phyloP scores from a whole-genome alignment of 2,797 vertebrate genomes.

The Distichodus sexfasciatus region DNA sequence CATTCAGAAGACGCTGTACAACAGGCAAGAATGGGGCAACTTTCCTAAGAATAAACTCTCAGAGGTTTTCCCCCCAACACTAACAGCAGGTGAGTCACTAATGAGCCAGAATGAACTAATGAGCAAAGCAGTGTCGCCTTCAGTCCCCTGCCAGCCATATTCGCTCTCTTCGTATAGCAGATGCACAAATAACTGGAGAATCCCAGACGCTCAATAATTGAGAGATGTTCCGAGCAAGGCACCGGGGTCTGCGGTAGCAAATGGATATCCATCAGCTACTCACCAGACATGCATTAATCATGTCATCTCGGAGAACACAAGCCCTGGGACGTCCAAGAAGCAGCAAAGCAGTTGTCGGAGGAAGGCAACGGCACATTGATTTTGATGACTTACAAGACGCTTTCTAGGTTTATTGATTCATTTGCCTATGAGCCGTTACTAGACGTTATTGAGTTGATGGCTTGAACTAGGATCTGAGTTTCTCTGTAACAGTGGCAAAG shows the following conservation, averaged over 20 bases:
- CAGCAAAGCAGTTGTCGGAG: neutral
- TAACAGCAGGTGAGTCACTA: neutral
- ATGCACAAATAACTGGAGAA: slow-evolving; percentile 10
- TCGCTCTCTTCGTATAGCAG: slow-evolving; percentile 19
- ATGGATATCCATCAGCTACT: neutral
- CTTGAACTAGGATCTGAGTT: neutral
- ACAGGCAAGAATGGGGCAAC: neutral
- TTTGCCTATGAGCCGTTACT: neutral
- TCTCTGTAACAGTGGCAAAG: neutral
- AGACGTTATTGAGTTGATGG: neutral
- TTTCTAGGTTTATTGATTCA: neutral
- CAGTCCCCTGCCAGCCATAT: neutral
- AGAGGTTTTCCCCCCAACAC: neutral
- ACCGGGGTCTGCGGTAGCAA: neutral
- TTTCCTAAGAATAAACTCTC: slow-evolving; percentile 11
- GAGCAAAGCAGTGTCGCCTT: slow-evolving; percentile 13
- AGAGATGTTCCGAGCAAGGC: neutral
- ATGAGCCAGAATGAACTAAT: slow-evolving; percentile 27
- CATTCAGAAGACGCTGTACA: neutral
- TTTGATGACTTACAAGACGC: neutral
- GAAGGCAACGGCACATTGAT: neutral
- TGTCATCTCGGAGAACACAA: neutral
- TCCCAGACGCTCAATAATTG: slow-evolving; percentile 7
- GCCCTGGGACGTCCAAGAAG: neutral
- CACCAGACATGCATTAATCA: neutral